Base-by-base conservation (phyloP, 2,113 vertebrate genomes). In the Anseranas semipalmata region DNA sequence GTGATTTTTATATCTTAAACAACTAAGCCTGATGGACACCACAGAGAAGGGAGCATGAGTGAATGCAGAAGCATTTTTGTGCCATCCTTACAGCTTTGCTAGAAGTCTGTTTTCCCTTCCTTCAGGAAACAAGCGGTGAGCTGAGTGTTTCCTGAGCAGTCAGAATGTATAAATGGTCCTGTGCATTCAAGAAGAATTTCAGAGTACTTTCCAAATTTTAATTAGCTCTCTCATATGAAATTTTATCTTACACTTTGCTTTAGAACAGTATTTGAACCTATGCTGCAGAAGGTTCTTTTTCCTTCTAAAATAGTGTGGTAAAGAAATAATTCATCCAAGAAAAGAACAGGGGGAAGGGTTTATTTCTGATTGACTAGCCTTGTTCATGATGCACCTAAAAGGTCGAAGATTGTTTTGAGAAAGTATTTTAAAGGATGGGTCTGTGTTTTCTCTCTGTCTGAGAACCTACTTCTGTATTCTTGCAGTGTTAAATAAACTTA, bases 401-500 rank as follows among this genome's bases (percentile, higher is more conserved):
- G 96, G 95, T 97, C 96, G 95, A 68, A 95, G 90, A 95, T 53
- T 97, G 96, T 97, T 97, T 97, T 96, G 95, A 96, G 95, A 96
- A 95, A 92, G 92, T 37, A 80, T 93, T 93, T 96, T 95, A 96
- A 95, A 94, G 85, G 92, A 83, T 95, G 86, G 79, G 67, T 95
- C 95, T 97, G 96, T 62, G 85, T 97, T 96, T 95, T 93, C 90
- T 96, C 96, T 97, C 92, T 93, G 95, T 95, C 94, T 96, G 90
- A 90, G 94, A 83, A 90, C 77, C 88, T 83, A 2, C 85, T 85
- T 93, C 79, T 79, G 43, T 73, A 46, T 67, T 73, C 72, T 62
- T 82, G 52, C 86, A 80, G 88, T 0, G 1, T 90, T 93, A 83
- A 85, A 73, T 66, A 79, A 95, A 92, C 75, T 74, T 13, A 10